Evolutionary conservation across 2,113 vertebrate species (phyloP).

Genomic region (Gnathonemus echidnorhynchus): DNA sequence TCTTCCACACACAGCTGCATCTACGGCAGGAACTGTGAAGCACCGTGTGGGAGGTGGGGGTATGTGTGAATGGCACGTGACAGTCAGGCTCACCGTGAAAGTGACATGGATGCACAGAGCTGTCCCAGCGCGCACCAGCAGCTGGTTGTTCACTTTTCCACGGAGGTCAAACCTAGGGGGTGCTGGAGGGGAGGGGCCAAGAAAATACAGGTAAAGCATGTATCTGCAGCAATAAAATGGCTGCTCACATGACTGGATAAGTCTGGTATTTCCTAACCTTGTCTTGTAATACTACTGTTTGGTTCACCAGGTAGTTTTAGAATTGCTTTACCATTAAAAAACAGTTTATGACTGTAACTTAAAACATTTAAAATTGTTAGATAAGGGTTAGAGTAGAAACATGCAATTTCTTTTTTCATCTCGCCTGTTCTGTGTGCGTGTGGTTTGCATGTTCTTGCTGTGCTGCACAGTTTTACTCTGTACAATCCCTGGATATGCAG

Average conservation of each 20-base stretch:
- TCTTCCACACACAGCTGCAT: neutral
- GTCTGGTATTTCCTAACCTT: neutral
- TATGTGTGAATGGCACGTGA: neutral
- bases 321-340: neutral
- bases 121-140: conserved; percentile 54
- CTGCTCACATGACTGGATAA: neutral
- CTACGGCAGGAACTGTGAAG: neutral
- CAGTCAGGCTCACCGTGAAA: conserved; percentile 48
- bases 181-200: conserved; percentile 15
- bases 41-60: neutral
- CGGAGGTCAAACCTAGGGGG: conserved; percentile 52
- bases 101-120: conserved; percentile 46
- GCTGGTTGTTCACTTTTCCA: conserved; percentile 56
- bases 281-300: neutral
- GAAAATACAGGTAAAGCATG: neutral
- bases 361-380: neutral
- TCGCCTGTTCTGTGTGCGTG: neutral
- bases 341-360: too few relatives aligned
- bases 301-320: neutral
- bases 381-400: neutral
- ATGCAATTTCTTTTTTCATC: neutral
- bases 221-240: neutral
- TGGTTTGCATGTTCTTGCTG: neutral
- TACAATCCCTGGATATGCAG: neutral
- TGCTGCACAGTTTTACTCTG: neutral